Evolutionary conservation across 2,888 invertebrate genomes (phyloP).

Genomic region (Cryptus viduatorius): DNA sequence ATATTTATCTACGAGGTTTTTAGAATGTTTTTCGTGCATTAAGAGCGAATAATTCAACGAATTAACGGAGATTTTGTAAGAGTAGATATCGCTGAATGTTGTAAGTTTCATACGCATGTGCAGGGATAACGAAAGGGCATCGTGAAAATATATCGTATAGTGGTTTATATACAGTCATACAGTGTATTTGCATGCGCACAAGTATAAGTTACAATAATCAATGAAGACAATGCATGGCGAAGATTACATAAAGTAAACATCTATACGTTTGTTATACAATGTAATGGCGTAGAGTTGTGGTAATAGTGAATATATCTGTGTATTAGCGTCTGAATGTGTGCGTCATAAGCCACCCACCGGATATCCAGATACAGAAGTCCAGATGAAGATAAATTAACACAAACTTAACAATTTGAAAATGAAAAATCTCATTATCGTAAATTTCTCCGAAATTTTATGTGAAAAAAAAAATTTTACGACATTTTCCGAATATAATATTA

Average conservation of each 20-base stretch:
- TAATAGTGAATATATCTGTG: background rate
- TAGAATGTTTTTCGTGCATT: too few species aligned
- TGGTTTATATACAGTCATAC: background rate
- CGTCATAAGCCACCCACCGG: background rate
- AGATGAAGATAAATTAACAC: background rate
- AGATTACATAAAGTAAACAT: too few species aligned
- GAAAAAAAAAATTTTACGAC: background rate
- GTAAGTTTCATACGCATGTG: background rate
- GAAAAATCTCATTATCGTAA: background rate
- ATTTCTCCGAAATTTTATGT: background rate
- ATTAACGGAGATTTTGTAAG: background rate
- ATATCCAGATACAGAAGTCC: background rate
- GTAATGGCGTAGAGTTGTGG: background rate
- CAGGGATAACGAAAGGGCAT: background rate
- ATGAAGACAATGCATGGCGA: background rate
- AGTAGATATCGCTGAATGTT: background rate
- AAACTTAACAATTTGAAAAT: background rate
- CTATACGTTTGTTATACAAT: background rate
- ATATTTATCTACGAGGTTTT: background rate
- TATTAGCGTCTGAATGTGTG: background rate
- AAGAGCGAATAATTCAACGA: background rate
- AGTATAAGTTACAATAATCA: background rate
- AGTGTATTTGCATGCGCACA: background rate
- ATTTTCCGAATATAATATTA: background rate
- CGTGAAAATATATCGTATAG: background rate